These are phyloP conservation scores for Teleogryllus oceanicus DNA, from an alignment of 2,888 invertebrate species.

Conservation along the genomic window DNA sequence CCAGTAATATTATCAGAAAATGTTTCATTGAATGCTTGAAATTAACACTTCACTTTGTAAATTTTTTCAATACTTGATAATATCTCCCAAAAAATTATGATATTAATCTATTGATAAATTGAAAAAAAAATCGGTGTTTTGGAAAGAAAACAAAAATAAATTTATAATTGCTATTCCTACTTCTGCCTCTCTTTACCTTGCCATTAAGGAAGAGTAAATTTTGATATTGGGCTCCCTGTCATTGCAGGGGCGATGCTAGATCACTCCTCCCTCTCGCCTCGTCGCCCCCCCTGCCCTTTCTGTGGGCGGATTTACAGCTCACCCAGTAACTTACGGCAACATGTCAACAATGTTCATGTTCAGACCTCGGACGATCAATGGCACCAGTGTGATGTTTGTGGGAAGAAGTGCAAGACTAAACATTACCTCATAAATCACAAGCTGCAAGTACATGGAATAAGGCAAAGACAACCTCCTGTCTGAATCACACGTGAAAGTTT, in stretches of 20 bases:
- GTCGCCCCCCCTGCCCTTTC: constrained; percentile 65
- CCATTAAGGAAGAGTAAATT: not conserved
- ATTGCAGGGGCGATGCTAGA: constrained; percentile 36
- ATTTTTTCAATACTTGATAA: too few species aligned
- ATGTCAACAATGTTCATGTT: constrained; percentile 65
- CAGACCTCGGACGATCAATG: constrained; percentile 44
- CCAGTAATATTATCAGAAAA: too few species aligned
- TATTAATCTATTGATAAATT: too few species aligned
- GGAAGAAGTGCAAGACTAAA: constrained; percentile 41
- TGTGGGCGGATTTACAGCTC: constrained; percentile 70
- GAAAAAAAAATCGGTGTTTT: too few species aligned
- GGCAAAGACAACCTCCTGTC: constrained; percentile 33
- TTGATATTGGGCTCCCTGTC: constrained; percentile 36
- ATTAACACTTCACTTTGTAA: too few species aligned
- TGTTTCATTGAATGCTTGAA: too few species aligned
- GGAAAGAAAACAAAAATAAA: too few species aligned
- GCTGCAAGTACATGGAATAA: constrained; percentile 39
- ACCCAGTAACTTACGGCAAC: constrained; percentile 64
- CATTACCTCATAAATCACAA: constrained; percentile 41
- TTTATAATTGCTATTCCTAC: not conserved
- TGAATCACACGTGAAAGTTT: not conserved
- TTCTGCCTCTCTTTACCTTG: not conserved
- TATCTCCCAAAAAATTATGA: too few species aligned
- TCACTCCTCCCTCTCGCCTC: constrained; percentile 37
- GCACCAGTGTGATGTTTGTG: constrained; percentile 48